These are phyloP conservation scores for Aphelinus atriplicis DNA, from an alignment of 1,140 invertebrate species.

Conservation along the genomic window DNA sequence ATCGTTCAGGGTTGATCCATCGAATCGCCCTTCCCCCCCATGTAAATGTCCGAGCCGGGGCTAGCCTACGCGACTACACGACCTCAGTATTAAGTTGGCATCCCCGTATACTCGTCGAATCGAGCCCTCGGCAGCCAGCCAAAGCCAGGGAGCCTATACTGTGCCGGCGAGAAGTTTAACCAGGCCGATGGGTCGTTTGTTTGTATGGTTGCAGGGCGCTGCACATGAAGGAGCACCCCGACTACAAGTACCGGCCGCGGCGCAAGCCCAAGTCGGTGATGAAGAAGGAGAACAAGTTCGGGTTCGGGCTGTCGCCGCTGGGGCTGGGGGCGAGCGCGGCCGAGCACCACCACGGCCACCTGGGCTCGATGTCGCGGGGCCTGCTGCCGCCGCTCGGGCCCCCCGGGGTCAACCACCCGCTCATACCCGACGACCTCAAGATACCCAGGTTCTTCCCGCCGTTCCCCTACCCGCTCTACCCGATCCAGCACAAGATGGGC, in stretches of 20 bases:
- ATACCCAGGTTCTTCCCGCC: slow-evolving; percentile 76
- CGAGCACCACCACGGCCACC: slow-evolving; percentile 49
- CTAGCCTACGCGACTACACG: too few relatives aligned
- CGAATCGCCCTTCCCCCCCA: too few relatives aligned
- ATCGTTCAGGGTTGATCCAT: too few relatives aligned
- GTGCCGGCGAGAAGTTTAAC: too few relatives aligned
- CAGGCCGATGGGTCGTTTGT: background rate
- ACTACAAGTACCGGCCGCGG: slow-evolving; percentile 93
- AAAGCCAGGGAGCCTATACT: too few relatives aligned
- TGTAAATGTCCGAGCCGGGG: too few relatives aligned
- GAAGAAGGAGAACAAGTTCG: slow-evolving; percentile 81
- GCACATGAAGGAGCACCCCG: slow-evolving; percentile 97
- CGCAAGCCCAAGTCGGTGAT: slow-evolving; percentile 85
- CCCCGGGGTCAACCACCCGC: slow-evolving; percentile 67
- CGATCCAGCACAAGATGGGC: slow-evolving; percentile 72
- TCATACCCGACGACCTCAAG: slow-evolving; percentile 72
- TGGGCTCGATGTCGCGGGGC: slow-evolving; percentile 68
- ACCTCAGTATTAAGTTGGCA: too few relatives aligned
- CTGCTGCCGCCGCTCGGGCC: slow-evolving; percentile 71
- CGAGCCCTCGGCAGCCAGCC: too few relatives aligned
- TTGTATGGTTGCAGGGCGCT: slow-evolving; percentile 76
- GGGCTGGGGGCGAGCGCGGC: slow-evolving; percentile 65
- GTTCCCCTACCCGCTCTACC: slow-evolving; percentile 77
- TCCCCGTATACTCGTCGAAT: too few relatives aligned
- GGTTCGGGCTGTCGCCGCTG: slow-evolving; percentile 73